Base-by-base conservation (phyloP, 2,797 vertebrate species). In the Typhlichthys eigenmanni region DNA sequence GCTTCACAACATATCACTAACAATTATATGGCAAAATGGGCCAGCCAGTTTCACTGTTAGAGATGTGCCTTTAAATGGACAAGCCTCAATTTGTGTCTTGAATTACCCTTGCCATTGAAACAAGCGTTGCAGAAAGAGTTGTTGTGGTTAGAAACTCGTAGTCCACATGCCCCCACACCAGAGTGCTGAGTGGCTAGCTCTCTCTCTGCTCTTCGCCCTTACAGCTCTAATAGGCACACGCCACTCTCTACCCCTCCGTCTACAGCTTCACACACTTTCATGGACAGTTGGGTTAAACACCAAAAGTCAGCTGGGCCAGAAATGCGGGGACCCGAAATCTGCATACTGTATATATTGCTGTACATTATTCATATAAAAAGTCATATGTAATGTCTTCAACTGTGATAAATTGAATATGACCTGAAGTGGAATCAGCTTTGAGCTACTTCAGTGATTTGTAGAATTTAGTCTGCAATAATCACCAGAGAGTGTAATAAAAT, bases 1-100 rank as follows among this genome's bases (percentile, higher is more conserved):
- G 76, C 65, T 56, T 54, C 5, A 50, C 60, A 60, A 61, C 69
- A 83, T 65, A 43, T 56, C 14, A 62, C 75, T 51, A 68, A 64
- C 58, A 47, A 63, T 66, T 29, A 45, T 48, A 13, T 49, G 46
- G 50, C 66, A 63, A 74, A 65, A 68, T 64, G 58, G 71, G 71
- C 60, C 16, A 12, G 14, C 43, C 3, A 9, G 32, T 55, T 14
- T 38, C 6, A 12, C 43, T 19, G 13, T 47, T 47, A 13, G 11
- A 29, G 54, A 32, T 19, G 19, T n/a, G 53, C 38, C 13, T 55
- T 55, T 55, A 13, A 55, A 55, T 13, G 54, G 34, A 38, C 7
- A 8, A 6, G 3, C 34, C 34, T 38, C 34, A 9, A 38, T 38
- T 38, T 38, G 34, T 38, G 34, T 38, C 34, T 38, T 38, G 7